phyloP scores from a whole-genome alignment of 1,140 invertebrate genomes.

The Aphis gossypii region DNA sequence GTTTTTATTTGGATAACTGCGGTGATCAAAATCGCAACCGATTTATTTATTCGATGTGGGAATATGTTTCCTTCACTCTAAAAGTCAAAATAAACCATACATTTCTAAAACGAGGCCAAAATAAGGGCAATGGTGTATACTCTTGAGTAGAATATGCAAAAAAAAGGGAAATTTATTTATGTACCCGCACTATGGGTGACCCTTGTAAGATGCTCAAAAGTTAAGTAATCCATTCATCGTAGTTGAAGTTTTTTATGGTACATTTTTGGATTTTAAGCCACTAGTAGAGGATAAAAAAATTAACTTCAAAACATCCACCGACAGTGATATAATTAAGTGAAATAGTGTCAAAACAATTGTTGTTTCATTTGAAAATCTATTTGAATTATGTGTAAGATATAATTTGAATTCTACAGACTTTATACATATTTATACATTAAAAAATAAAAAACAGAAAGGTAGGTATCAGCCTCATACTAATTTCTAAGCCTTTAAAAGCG shows the following conservation, averaged over 20 bases:
- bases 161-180: neutral
- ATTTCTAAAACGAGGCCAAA: neutral
- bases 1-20: neutral
- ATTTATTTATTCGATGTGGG: neutral
- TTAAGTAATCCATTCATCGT: neutral
- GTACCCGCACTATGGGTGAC: neutral
- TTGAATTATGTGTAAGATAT: no score
- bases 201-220: neutral
- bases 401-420: no score
- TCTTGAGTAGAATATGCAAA: neutral
- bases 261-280: neutral
- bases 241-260: neutral
- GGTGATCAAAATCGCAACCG: neutral
- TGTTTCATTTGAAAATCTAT: no score
- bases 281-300: neutral
- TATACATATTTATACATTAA: no score
- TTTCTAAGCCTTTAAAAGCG: no score
- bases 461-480: no score
- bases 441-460: no score
- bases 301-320: no score
- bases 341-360: no score
- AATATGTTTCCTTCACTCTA: neutral
- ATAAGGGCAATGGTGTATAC: neutral
- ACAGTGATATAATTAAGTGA: no score
- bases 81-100: neutral